phyloP scores from a whole-genome alignment of 2,888 invertebrate species.

The Keiferia lycopersicella region DNA sequence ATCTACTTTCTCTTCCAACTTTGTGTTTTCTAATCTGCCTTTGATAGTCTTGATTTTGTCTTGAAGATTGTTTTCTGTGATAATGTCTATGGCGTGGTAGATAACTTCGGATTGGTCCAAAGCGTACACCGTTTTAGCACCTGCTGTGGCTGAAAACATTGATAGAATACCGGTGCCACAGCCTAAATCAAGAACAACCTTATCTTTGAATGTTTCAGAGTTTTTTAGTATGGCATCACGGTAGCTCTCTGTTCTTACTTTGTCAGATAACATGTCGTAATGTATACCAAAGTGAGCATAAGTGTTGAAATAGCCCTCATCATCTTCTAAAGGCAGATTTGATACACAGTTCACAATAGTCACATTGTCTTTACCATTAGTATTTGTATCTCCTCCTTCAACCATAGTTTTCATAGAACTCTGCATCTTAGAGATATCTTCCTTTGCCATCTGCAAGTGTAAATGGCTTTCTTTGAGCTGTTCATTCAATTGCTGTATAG shows the following conservation, averaged over 20 bases:
- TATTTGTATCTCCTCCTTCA: conserved; percentile 55
- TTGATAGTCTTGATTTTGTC: conserved; percentile 89
- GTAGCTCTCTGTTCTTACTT: conserved; percentile 93
- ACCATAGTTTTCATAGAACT: conserved; percentile 80
- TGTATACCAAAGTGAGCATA: conserved; percentile 96
- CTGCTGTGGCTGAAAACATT: conserved; percentile 98
- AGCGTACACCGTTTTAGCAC: conserved; percentile 94
- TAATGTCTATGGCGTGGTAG: conserved; percentile 97
- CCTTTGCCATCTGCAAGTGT: conserved; percentile 81
- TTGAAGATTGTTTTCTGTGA: conserved; percentile 90
- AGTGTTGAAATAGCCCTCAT: conserved; percentile 90
- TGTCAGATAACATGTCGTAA: conserved; percentile 96
- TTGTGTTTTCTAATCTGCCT: conserved; percentile 92
- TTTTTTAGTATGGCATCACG: conserved; percentile 91
- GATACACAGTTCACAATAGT: conserved; percentile 61
- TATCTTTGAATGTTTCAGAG: conserved; percentile 84
- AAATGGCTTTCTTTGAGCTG: conserved; percentile 82
- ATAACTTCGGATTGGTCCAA: conserved; percentile 98
- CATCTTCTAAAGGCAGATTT: conserved; percentile 82
- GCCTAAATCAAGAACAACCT: conserved; percentile 96
- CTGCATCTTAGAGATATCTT: conserved; percentile 83
- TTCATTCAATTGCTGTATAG: conserved; percentile 78
- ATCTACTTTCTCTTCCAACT: conserved; percentile 90
- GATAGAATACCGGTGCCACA: conserved; percentile 99
- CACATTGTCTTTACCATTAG: conserved; percentile 40